Conservation (phyloP, 2,888 invertebrate genomes). For the Capitulum mitella region DNA sequence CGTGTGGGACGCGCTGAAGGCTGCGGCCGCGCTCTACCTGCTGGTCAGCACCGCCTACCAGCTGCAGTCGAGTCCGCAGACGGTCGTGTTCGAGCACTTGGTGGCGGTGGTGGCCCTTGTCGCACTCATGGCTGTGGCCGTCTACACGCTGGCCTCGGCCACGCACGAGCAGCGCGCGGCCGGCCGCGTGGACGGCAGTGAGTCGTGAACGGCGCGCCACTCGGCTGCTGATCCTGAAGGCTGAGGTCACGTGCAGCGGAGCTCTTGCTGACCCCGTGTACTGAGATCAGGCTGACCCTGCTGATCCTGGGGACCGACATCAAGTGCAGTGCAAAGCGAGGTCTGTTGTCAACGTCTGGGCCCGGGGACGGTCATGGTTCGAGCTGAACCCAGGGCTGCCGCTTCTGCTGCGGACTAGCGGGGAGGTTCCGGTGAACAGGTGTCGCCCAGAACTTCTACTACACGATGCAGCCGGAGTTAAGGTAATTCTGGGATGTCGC, state of each 20-base stretch:
- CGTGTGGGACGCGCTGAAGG: constrained; percentile 2
- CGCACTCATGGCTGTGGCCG: background rate
- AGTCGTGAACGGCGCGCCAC: background rate
- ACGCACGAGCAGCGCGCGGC: background rate
- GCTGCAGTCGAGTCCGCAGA: background rate
- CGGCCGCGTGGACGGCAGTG: background rate
- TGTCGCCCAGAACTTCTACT: too few species aligned
- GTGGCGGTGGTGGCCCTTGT: background rate
- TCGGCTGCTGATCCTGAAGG: too few species aligned
- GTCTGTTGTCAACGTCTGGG: too few species aligned
- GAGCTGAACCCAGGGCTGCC: too few species aligned
- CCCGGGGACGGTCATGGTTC: too few species aligned
- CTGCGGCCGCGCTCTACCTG: background rate
- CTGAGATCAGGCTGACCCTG: background rate
- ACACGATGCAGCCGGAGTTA: too few species aligned
- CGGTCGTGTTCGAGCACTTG: background rate
- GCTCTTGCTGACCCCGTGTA: background rate
- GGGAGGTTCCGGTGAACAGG: too few species aligned
- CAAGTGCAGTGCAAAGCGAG: background rate
- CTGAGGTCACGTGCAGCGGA: background rate
- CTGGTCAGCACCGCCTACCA: background rate
- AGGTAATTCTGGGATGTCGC: too few species aligned
- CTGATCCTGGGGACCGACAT: background rate
- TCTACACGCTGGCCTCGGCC: background rate
- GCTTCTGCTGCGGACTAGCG: too few species aligned